Evolutionary conservation across 2,888 invertebrate genomes (phyloP).

Genomic region (Corbicula japonica): DNA sequence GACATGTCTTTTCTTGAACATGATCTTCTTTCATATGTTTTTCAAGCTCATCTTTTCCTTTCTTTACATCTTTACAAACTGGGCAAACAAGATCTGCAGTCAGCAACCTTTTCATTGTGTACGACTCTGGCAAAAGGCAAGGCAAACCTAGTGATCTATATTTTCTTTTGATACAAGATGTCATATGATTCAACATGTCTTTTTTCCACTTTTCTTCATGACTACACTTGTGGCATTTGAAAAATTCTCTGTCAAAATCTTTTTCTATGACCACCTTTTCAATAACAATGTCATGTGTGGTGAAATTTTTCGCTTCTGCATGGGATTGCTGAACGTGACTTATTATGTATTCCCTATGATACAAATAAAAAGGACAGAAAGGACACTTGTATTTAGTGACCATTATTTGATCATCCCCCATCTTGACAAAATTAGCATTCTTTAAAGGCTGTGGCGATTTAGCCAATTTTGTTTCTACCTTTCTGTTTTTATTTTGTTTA

Average conservation of each 20-base stretch:
- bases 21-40: constrained; percentile 4
- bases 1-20: neutral
- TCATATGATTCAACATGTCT: too few relatives aligned
- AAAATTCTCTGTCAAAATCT: neutral
- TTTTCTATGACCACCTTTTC: neutral
- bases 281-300: constrained; percentile 4
- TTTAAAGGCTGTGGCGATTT: neutral
- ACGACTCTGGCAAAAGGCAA: too few relatives aligned
- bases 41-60: neutral
- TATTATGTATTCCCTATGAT: constrained; percentile 6
- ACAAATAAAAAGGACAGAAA: constrained; percentile 15
- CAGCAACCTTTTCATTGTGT: too few relatives aligned
- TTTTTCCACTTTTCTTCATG: neutral
- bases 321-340: constrained; percentile 4
- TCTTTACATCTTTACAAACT: neutral
- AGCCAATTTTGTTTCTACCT: neutral
- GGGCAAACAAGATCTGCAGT: neutral
- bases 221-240: neutral
- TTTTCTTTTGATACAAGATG: too few relatives aligned
- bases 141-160: too few relatives aligned
- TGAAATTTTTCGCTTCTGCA: constrained; percentile 5
- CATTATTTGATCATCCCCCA: neutral
- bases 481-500: neutral
- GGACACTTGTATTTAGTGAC: constrained; percentile 8
- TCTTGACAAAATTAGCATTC: neutral